Percentiles rank a stretch among this genome's conserved stretches.
Conservation (phyloP, 2,113 vertebrate genomes). For the Myanophis thanlyinensis region DNA sequence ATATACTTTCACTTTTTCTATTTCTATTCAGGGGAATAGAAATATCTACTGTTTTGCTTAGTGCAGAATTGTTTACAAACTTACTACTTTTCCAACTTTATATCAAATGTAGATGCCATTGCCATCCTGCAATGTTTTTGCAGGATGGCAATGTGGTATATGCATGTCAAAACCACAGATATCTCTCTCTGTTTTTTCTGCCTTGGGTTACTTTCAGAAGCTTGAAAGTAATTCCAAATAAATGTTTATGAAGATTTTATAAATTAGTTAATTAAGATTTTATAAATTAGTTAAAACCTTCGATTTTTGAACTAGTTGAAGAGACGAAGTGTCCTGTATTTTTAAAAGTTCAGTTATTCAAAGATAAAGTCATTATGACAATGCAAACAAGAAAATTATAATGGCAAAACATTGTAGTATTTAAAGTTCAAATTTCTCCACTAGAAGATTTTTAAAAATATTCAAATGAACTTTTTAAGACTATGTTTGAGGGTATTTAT, state of each 20-base stretch:
- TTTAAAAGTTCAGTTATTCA: neutral
- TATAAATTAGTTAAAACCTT: neutral
- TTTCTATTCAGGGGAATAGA: neutral
- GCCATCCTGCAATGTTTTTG: neutral
- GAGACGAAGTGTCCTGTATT: neutral
- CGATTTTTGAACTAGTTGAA: neutral
- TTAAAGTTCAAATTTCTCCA: neutral
- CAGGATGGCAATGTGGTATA: no score
- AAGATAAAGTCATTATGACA: neutral
- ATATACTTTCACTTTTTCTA: neutral
- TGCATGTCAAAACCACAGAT: neutral
- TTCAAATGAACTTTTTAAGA: neutral
- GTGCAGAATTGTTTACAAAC: neutral
- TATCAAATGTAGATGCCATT: neutral
- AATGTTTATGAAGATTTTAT: neutral
- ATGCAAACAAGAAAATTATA: neutral
- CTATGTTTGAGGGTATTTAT: neutral
- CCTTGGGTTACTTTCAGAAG: neutral
- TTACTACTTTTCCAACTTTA: neutral
- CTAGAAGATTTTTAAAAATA: neutral
- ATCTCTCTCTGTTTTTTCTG: neutral
- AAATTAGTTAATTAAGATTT: neutral
- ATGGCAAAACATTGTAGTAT: neutral
- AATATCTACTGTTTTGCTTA: neutral
- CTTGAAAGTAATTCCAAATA: neutral